Evolutionary conservation across 2,888 invertebrate genomes (phyloP).

Genomic region (Seira ritae): DNA sequence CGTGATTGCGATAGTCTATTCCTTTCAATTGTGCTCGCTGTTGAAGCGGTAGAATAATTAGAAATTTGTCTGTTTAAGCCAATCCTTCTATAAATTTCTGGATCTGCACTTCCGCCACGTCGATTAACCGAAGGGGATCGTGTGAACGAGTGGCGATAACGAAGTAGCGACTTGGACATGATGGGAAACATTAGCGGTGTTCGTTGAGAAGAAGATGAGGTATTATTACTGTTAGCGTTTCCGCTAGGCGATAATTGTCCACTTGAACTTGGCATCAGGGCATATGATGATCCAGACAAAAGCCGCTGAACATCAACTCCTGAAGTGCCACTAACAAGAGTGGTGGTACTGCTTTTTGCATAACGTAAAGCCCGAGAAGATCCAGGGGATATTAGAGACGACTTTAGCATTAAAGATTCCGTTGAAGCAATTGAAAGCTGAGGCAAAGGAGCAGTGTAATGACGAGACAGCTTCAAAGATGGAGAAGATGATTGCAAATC

Average conservation of each 20-base stretch:
- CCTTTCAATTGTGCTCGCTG: conserved; percentile 37
- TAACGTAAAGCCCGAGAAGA: conserved; percentile 52
- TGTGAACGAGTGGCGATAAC: conserved; percentile 51
- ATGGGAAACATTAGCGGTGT: conserved; percentile 47
- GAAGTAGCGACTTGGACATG: conserved; percentile 43
- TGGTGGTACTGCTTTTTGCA: conserved; percentile 41
- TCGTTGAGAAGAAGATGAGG: conserved; percentile 16
- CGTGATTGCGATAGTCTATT: conserved; percentile 33
- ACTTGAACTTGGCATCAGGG: conserved; percentile 19
- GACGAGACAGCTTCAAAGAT: conserved; percentile 19
- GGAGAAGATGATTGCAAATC: conserved; percentile 3
- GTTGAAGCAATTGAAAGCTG: conserved; percentile 39
- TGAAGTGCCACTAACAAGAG: conserved; percentile 40
- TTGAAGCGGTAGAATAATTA: conserved; percentile 32
- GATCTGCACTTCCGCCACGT: conserved; percentile 71
- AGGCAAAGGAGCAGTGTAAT: conserved; percentile 42
- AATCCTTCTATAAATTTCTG: conserved; percentile 59
- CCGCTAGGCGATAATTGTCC: conserved; percentile 30
- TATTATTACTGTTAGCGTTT: background rate
- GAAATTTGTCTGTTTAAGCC: conserved; percentile 43
- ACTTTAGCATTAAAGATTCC: conserved; percentile 45
- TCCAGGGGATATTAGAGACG: conserved; percentile 52
- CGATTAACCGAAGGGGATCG: conserved; percentile 45
- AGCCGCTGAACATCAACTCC: conserved; percentile 34
- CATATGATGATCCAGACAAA: conserved; percentile 25